These are phyloP conservation scores for Phengaris arion DNA, from an alignment of 2,888 invertebrate genomes.

Conservation along the genomic window DNA sequence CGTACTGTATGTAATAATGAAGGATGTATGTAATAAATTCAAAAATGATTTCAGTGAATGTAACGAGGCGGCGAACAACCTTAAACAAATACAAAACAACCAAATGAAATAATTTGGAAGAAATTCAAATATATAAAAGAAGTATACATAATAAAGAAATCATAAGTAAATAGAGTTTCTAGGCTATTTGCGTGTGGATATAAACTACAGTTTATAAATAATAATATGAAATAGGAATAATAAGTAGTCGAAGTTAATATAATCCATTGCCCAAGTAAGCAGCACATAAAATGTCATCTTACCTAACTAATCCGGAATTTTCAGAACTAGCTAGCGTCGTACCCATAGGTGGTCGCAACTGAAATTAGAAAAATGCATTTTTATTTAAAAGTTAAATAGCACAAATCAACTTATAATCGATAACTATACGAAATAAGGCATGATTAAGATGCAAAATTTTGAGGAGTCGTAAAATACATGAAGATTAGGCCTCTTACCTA, in stretches of 20 bases:
- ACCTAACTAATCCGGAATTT: conserved; percentile 79
- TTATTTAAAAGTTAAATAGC: too few relatives aligned
- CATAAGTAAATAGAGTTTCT: neutral
- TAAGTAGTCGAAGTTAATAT: neutral
- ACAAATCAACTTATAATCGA: too few relatives aligned
- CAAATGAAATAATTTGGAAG: conserved; percentile 25
- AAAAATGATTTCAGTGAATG: conserved; percentile 58
- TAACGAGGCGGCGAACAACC: conserved; percentile 71
- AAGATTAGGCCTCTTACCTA: too few relatives aligned
- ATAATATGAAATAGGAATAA: conserved; percentile 16
- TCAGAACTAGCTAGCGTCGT: conserved; percentile 75
- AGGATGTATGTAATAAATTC: conserved; percentile 55
- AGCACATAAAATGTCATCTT: conserved; percentile 41
- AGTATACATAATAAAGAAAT: neutral
- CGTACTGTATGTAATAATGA: conserved; percentile 46
- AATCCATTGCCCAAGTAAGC: conserved; percentile 22
- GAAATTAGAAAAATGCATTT: conserved; percentile 44
- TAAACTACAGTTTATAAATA: neutral
- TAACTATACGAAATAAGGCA: too few relatives aligned
- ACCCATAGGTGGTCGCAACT: conserved; percentile 75
- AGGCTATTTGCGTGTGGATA: neutral
- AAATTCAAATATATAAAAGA: conserved; percentile 11
- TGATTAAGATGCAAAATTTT: too few relatives aligned
- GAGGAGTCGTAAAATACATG: too few relatives aligned
- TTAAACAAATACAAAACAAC: conserved; percentile 66